Conservation (phyloP, 2,113 vertebrate genomes). For the Malurus alboscapulatus region DNA sequence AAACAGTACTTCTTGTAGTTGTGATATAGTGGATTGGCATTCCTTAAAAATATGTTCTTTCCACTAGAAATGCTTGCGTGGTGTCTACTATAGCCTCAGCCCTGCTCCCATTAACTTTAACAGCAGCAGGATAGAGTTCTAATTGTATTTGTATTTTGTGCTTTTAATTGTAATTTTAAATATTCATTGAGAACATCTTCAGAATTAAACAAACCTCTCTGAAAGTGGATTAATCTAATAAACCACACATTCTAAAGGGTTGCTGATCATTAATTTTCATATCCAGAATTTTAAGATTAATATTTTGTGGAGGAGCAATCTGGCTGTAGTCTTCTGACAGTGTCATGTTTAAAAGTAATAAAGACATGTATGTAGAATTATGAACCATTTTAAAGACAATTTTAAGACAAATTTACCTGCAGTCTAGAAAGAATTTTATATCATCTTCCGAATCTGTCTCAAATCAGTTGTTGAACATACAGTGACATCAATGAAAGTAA, state of each 20-base stretch:
- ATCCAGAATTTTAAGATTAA: not conserved
- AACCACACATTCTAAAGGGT: not conserved
- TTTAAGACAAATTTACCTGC: conserved; percentile 10
- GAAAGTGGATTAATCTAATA: not conserved
- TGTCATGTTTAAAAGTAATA: not conserved
- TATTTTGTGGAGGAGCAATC: not conserved
- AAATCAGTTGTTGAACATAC: not conserved
- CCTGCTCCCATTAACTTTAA: not conserved
- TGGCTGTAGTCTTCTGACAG: not conserved
- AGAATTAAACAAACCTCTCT: not conserved
- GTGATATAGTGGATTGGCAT: not conserved
- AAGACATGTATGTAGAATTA: not conserved
- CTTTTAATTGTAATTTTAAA: not conserved
- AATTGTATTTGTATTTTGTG: not conserved
- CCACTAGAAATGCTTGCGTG: not conserved
- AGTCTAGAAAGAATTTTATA: not conserved
- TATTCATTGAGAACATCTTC: not conserved
- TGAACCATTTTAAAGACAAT: not conserved
- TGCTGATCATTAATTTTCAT: not conserved
- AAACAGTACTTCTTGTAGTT: not conserved
- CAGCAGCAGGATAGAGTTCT: not conserved
- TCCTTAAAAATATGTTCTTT: not conserved
- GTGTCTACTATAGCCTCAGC: not conserved
- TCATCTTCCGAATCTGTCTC: not conserved
- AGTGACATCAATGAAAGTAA: conserved; percentile 29